Base-by-base conservation (phyloP, 1,140 invertebrate species). In the Nasonia giraulti region DNA sequence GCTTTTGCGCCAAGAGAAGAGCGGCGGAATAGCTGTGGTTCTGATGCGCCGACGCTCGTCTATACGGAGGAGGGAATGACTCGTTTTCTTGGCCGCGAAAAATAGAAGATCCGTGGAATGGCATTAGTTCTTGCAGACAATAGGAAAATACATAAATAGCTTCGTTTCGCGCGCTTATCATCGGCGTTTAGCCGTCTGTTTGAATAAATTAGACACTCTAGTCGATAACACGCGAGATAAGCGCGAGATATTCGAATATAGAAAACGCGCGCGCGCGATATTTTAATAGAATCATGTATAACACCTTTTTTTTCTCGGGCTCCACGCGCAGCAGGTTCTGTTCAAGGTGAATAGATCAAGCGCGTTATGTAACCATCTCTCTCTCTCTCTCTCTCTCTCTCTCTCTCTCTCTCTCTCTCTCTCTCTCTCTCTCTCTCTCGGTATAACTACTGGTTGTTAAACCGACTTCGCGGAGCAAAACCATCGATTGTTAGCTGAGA, bases 271-370 rank as follows among this genome's bases (percentile, higher is more conserved):
- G 50, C 50, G 50, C 50, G 20, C 55, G 4, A 62, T 62, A 62
- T 62, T 62, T 62, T 62, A 20, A 62, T 62, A 62, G 17, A 62
- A 62, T 62, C 55, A n/a, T n/a, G 55, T n/a, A n/a, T 62, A 62
- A 62, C 55, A 6, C 14, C 5, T 50, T 47, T 47, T 47, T 14
- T 62, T 20, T 62, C 55, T 33, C 27, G 1, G 27, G 27, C 27
- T 31, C n/a, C 68, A 10, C 8, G 2, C 4, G 8, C 8, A 27
- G 68, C 68, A 71, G 27, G 68, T 71, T 71, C 31, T 33, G 4
- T 31, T 71, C 68, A 71, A 71, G 68, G 68, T 33, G 68, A 71
- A 33, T 33, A 33, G 68, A 71, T 71, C 68, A 17, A 71, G 68
- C 23, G 23, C 10, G 27, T 71, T 71, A 71, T 31, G 31, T 33